phyloP scores from a whole-genome alignment of 2,888 invertebrate genomes.

The Apoda limacodes region DNA sequence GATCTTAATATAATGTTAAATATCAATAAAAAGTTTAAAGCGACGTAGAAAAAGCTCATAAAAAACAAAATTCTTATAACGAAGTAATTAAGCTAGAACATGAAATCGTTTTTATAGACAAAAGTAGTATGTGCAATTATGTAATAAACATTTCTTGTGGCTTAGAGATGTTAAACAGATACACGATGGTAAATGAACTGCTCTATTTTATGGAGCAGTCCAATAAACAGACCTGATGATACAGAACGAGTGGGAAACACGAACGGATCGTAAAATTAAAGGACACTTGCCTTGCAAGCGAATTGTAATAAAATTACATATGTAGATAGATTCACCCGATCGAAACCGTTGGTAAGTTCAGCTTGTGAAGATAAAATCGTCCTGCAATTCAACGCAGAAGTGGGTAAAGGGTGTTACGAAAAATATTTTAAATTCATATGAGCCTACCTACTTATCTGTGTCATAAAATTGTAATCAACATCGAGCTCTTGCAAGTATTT shows the following conservation, averaged over 20 bases:
- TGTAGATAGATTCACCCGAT: constrained; percentile 40
- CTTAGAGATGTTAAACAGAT: constrained; percentile 31
- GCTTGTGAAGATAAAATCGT: constrained; percentile 30
- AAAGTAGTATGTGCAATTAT: constrained; percentile 31
- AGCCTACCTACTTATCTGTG: too few relatives aligned
- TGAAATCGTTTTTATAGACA: too few relatives aligned
- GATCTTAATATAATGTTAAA: too few relatives aligned
- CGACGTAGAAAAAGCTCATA: too few relatives aligned
- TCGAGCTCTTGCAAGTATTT: too few relatives aligned
- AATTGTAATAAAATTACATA: constrained; percentile 48
- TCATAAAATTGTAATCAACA: too few relatives aligned
- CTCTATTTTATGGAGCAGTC: constrained; percentile 43
- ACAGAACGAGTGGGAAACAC: constrained; percentile 33
- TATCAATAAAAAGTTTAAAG: too few relatives aligned
- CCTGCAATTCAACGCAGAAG: constrained; percentile 28
- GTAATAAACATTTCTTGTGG: constrained; percentile 45
- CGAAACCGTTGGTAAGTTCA: constrained; percentile 23
- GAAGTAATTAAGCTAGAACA: too few relatives aligned
- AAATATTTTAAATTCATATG: constrained; percentile 20
- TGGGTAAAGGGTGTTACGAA: constrained; percentile 25
- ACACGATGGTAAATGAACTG: constrained; percentile 51
- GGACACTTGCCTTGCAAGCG: constrained; percentile 49
- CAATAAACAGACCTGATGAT: constrained; percentile 46
- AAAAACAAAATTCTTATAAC: too few relatives aligned
- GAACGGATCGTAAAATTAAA: constrained; percentile 42